Conservation (phyloP, 2,113 vertebrate species). For the Thalassarche chlororhynchos region DNA sequence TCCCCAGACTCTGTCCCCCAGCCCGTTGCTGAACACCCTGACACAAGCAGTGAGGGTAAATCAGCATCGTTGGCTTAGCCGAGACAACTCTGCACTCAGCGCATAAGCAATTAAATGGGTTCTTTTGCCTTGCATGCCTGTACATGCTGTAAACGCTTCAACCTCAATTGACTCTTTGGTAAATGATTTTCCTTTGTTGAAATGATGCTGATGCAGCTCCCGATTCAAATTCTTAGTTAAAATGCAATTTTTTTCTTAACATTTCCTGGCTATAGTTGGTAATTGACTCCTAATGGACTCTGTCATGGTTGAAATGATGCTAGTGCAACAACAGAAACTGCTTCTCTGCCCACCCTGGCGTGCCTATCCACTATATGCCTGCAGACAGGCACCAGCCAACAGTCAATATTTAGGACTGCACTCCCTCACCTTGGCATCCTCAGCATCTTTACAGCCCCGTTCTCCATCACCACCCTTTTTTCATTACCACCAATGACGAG, state of each 20-base stretch:
- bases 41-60: background rate
- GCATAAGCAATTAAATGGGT: constrained; percentile 61
- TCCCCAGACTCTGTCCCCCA: background rate
- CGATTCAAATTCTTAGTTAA: constrained; percentile 74
- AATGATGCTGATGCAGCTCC: constrained; percentile 72
- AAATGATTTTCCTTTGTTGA: constrained; percentile 76
- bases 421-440: background rate
- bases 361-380: background rate
- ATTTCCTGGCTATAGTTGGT: constrained; percentile 60
- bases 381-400: background rate
- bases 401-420: background rate
- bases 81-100: background rate
- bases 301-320: constrained; percentile 69
- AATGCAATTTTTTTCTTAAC: constrained; percentile 68
- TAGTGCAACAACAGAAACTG: constrained; percentile 58
- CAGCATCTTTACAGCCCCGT: background rate
- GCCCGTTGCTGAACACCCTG: background rate
- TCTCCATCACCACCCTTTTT: background rate
- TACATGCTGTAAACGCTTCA: constrained; percentile 71
- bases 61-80: background rate
- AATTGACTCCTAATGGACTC: constrained; percentile 77
- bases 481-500: background rate
- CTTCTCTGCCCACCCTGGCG: constrained; percentile 10
- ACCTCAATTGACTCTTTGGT: constrained; percentile 76
- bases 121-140: constrained; percentile 47